Evolutionary conservation across 2,888 invertebrate species (phyloP), one percentile per base, ranked within the genome.

Genomic region (Tanypteryx hageni): DNA sequence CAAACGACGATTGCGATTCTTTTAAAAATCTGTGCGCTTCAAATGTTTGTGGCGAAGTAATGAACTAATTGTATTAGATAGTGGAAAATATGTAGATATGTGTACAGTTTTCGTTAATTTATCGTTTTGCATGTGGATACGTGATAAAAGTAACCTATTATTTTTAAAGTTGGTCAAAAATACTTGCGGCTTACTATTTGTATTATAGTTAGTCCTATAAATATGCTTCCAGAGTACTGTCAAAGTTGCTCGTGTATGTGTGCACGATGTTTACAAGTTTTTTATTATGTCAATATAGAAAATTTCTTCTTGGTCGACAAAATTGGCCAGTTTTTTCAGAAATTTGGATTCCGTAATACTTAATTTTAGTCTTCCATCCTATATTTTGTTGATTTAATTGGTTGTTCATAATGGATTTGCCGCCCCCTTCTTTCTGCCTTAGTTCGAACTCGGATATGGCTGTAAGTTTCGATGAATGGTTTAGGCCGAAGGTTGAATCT

Each of bases 401-500:
- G 13, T 16, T 18, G 5, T 44, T 64, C 64, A 89, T 64, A 89
- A 89, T 89, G 89, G 89, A 89, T 89, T 64, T 89, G 89, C 89
- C 89, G 16, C 59, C 64, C 13, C 61, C 64, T 64, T 61, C 89
- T n/a, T 89, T 89, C 64, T 89, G 89, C n/a, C 89, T 89, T 16
- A 68, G 44, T 27, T 44, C 89, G 44, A 89, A 89, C 64, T 89
- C 89, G 9, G 89, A 89, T 68, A 89, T 89, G 89, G 89, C 89
- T 89, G 92, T 92, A 44, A 85, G 86, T 91, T 94, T 95, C 82
- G 95, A 95, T 93, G 94, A 94, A 93, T 95, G 95, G 95, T 93
- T 95, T 81, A 95, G 94, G 93, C 94, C 94, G 11, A 93, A 94
- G 16, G 94, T 94, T 9, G 95, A 94, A 58, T 94, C 94, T 22